Conservation (phyloP, 1,140 invertebrate genomes). For the Zaprionus ornatus region DNA sequence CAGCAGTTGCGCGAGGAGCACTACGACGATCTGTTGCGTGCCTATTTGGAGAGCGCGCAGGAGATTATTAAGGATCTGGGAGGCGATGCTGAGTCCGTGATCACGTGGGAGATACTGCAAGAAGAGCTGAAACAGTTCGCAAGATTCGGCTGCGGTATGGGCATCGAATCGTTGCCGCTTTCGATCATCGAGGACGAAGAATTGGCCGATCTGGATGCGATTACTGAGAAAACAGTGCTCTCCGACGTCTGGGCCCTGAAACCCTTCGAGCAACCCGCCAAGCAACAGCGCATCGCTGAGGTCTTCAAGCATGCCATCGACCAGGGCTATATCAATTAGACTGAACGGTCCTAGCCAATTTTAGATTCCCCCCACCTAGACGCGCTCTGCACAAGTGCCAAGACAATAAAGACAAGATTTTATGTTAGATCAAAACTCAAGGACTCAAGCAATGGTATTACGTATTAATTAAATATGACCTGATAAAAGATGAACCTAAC, state of each 20-base stretch:
- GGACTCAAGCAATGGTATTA: conserved; percentile 6
- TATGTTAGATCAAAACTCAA: conserved; percentile 17
- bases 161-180: conserved; percentile 87
- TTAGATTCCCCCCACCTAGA: neutral
- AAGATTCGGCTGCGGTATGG: conserved; percentile 86
- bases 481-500: neutral
- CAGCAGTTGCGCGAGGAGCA: conserved; percentile 85
- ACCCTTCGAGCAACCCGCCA: conserved; percentile 85
- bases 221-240: conserved; percentile 85
- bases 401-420: conserved; percentile 12
- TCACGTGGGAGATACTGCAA: conserved; percentile 85
- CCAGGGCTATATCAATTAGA: conserved; percentile 85
- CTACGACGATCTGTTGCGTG: conserved; percentile 86
- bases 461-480: neutral
- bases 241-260: conserved; percentile 85
- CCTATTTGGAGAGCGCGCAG: conserved; percentile 86
- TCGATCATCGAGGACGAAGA: conserved; percentile 86
- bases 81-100: conserved; percentile 86
- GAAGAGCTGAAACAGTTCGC: conserved; percentile 87
- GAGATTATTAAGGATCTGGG: conserved; percentile 86
- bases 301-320: conserved; percentile 88
- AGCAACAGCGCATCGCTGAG: conserved; percentile 86
- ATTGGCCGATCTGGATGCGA: conserved; percentile 86
- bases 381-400: neutral
- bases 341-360: neutral